A percentile compares a stretch with the other conserved stretches of the same genome.
These are phyloP conservation scores for Myioborus melanocephalus DNA, from an alignment of 2,797 vertebrate species.

Conservation along the genomic window DNA sequence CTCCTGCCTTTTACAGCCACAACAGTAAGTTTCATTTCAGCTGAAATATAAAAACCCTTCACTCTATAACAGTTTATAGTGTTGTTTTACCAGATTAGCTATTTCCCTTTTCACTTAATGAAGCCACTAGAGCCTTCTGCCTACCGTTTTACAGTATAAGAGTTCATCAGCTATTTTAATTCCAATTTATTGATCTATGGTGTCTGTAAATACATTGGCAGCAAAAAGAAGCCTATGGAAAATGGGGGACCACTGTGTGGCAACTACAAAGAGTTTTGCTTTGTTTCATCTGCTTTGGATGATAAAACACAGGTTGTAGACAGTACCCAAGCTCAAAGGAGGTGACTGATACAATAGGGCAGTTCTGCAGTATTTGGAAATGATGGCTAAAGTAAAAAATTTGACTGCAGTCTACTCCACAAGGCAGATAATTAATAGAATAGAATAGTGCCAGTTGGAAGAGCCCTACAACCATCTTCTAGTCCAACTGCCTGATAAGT, in stretches of 20 bases:
- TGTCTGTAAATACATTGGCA: background rate
- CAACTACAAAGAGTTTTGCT: background rate
- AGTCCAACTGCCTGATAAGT: background rate
- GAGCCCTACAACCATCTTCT: background rate
- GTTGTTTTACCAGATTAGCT: background rate
- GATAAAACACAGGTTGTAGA: background rate
- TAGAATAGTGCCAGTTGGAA: background rate
- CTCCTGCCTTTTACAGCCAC: background rate
- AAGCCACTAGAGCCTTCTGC: background rate
- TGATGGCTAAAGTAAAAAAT: background rate
- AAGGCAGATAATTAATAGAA: background rate
- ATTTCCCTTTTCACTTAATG: background rate
- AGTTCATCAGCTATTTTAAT: background rate
- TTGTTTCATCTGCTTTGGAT: background rate
- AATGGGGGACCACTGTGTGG: background rate
- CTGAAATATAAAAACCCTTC: background rate
- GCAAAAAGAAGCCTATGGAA: background rate
- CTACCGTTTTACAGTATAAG: background rate
- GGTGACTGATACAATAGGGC: background rate
- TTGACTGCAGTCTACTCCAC: background rate
- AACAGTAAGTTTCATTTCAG: background rate
- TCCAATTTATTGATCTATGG: background rate
- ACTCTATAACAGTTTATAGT: background rate
- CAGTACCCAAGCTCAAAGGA: background rate
- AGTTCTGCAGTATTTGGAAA: background rate